phyloP scores from a whole-genome alignment of 2,888 invertebrate genomes.

The Himalopsyche anomala region DNA sequence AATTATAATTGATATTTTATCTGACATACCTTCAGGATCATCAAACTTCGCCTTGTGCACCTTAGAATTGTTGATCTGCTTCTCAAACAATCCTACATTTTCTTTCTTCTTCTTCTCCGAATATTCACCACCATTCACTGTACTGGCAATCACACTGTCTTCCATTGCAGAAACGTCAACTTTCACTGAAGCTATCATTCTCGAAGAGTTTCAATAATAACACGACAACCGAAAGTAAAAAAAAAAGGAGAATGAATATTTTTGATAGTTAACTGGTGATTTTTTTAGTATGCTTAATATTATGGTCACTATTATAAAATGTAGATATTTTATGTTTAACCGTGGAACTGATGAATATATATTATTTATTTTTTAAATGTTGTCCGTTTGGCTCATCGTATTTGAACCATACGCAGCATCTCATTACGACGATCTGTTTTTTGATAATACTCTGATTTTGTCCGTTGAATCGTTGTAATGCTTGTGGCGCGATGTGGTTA shows the following conservation, averaged over 20 bases:
- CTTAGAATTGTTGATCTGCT: conserved; percentile 62
- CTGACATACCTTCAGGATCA: conserved; percentile 55
- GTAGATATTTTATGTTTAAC: no score
- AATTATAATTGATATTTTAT: neutral
- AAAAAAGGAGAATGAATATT: neutral
- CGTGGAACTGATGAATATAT: no score
- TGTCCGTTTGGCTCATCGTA: neutral
- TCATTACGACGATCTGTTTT: neutral
- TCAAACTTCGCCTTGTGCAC: conserved; percentile 56
- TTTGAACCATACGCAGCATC: conserved; percentile 21
- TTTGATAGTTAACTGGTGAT: no score
- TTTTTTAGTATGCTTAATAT: no score
- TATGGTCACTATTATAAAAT: no score
- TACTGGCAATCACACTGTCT: conserved; percentile 46
- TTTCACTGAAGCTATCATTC: conserved; percentile 62
- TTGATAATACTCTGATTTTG: neutral
- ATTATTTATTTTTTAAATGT: no score
- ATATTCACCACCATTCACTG: conserved; percentile 54
- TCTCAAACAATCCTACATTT: conserved; percentile 61
- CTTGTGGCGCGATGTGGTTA: neutral
- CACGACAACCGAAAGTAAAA: conserved; percentile 37
- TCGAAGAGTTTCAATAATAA: conserved; percentile 41
- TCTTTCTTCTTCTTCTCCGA: conserved; percentile 55
- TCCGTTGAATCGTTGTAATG: neutral
- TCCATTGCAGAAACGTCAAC: conserved; percentile 54